Conservation (phyloP, 2,888 invertebrate genomes). For the Campopleginae sp. region DNA sequence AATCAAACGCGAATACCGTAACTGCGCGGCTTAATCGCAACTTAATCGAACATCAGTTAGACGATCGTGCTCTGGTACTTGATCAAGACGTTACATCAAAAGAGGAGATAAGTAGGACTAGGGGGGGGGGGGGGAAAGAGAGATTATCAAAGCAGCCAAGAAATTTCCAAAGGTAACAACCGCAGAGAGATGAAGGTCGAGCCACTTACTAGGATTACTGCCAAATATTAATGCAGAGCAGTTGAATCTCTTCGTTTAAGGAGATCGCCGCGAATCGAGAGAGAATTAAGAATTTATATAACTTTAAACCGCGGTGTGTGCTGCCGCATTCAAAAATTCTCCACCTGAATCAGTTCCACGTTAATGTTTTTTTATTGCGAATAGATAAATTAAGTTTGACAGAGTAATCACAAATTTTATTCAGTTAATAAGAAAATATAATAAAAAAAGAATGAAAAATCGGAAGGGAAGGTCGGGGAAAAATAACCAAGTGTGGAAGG, state of each 20-base stretch:
- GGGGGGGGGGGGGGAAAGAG: not conserved
- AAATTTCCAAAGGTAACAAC: not conserved
- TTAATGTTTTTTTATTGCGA: not conserved
- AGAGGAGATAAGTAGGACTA: slow-evolving; percentile 5
- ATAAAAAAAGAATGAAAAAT: not conserved
- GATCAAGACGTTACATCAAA: slow-evolving; percentile 20
- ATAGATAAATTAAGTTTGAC: not conserved
- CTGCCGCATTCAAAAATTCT: not conserved
- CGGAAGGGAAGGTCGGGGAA: too few relatives aligned
- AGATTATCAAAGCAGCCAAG: not conserved
- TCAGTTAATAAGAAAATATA: not conserved
- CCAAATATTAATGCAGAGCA: not conserved
- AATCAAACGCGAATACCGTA: slow-evolving; percentile 63
- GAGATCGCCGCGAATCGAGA: not conserved
- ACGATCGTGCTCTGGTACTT: slow-evolving; percentile 22
- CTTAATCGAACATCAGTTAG: slow-evolving; percentile 69
- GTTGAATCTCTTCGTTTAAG: not conserved
- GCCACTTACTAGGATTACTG: not conserved
- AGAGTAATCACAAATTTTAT: not conserved
- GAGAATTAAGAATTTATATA: not conserved
- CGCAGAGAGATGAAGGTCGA: not conserved
- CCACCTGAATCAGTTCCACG: not conserved
- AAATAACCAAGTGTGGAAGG: not conserved
- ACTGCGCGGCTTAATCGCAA: slow-evolving; percentile 63
- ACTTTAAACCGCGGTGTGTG: not conserved